These are phyloP conservation scores for Forbesichthys agassizii DNA, from an alignment of 2,113 vertebrate species.

Conservation along the genomic window DNA sequence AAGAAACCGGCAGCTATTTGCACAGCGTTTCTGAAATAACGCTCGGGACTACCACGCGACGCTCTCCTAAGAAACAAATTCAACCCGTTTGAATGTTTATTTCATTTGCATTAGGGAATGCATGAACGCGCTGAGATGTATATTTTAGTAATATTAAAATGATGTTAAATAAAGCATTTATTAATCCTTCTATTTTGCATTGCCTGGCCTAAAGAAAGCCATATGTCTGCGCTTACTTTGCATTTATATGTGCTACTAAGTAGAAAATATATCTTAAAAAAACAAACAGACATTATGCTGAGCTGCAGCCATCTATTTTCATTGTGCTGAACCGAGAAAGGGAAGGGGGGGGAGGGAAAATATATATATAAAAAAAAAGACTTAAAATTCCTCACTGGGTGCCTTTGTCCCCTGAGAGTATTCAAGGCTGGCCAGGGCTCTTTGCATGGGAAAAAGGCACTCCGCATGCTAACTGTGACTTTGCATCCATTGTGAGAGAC, in stretches of 20 bases:
- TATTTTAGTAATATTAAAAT: conserved; percentile 57
- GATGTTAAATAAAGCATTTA: conserved; percentile 48
- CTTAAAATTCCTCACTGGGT: conserved; percentile 56
- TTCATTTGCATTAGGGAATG: conserved; percentile 48
- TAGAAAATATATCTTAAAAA: conserved; percentile 44
- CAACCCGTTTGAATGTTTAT: conserved; percentile 53
- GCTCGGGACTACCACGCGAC: conserved; percentile 29
- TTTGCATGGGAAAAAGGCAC: conserved; percentile 54
- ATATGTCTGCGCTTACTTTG: conserved; percentile 29
- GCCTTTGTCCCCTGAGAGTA: conserved; percentile 60
- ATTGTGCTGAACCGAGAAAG: conserved; percentile 36
- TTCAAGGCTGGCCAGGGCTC: conserved; percentile 56
- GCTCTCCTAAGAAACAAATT: conserved; percentile 44
- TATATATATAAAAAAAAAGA: conserved; percentile 35
- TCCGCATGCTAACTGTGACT: conserved; percentile 69
- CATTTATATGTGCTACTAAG: conserved; percentile 34
- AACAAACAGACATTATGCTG: conserved; percentile 57
- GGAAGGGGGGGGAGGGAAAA: conserved; percentile 29
- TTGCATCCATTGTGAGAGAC: conserved; percentile 66
- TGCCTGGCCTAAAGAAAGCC: conserved; percentile 34
- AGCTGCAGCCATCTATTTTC: conserved; percentile 48
- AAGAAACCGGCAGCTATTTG: conserved; percentile 62
- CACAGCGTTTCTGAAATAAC: conserved; percentile 40
- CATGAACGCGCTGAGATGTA: conserved; percentile 45
- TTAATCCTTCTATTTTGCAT: conserved; percentile 36